phyloP scores from a whole-genome alignment of 2,797 vertebrate species.

The Masticophis lateralis region DNA sequence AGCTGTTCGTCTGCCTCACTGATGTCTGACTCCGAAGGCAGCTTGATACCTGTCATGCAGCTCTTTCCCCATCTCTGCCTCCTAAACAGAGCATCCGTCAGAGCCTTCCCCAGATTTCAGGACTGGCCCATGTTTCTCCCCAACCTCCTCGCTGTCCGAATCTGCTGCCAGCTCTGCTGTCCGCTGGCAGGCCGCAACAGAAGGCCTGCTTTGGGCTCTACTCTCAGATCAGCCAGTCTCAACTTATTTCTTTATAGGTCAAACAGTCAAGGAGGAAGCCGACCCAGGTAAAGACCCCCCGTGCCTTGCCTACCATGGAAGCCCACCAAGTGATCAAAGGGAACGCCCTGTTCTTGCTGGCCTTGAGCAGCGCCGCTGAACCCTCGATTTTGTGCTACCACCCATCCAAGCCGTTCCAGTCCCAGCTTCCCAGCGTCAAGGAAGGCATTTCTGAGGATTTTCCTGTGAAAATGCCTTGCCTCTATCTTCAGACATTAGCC shows the following conservation, averaged over 20 bases:
- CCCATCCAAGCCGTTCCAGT: slow-evolving; percentile 87
- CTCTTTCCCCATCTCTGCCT: too few relatives aligned
- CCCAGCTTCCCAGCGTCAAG: slow-evolving; percentile 93
- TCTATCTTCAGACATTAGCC: slow-evolving; percentile 95
- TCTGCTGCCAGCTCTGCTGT: too few relatives aligned
- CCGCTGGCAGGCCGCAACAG: too few relatives aligned
- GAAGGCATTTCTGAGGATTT: slow-evolving; percentile 95
- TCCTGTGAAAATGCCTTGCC: slow-evolving; percentile 95
- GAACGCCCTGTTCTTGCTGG: slow-evolving; percentile 93
- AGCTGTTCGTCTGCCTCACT: too few relatives aligned
- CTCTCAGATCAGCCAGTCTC: background rate
- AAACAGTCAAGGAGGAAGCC: slow-evolving; percentile 97
- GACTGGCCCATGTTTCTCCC: too few relatives aligned
- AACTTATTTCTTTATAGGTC: slow-evolving; percentile 75
- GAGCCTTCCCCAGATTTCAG: too few relatives aligned
- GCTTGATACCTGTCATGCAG: too few relatives aligned
- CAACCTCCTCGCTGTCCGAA: too few relatives aligned
- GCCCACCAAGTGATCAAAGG: slow-evolving; percentile 98
- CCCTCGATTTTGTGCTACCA: slow-evolving; percentile 94
- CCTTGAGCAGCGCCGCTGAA: slow-evolving; percentile 94
- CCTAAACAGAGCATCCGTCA: too few relatives aligned
- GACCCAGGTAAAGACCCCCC: slow-evolving; percentile 93
- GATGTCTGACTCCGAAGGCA: too few relatives aligned
- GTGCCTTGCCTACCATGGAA: slow-evolving; percentile 96
- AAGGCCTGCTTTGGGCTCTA: background rate